These are phyloP conservation scores for Lepeophtheirus salmonis DNA, from an alignment of 1,140 invertebrate species.

Conservation along the genomic window DNA sequence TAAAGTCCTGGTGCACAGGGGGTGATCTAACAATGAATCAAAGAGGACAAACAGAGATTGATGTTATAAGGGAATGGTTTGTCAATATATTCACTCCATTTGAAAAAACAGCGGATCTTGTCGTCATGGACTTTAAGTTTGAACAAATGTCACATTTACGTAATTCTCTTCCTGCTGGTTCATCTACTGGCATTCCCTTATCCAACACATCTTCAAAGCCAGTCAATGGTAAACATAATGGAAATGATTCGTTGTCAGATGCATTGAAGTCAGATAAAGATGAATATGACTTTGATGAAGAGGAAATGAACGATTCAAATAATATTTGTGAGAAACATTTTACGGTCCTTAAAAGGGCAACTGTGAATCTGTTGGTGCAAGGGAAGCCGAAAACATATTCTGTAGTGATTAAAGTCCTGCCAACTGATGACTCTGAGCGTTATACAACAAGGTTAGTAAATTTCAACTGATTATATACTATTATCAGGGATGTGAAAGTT, in stretches of 20 bases:
- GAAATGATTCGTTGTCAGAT: not conserved
- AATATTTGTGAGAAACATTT: not conserved
- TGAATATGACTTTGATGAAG: conserved; percentile 1
- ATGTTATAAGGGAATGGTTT: conserved; percentile 8
- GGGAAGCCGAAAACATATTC: conserved; percentile 8
- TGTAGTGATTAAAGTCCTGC: conserved; percentile 5
- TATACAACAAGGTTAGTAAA: too few species aligned
- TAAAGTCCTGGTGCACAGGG: too few species aligned
- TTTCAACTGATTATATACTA: too few species aligned
- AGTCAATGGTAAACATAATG: not conserved
- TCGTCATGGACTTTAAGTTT: conserved; percentile 4
- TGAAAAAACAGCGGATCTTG: conserved; percentile 3
- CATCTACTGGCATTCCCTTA: not conserved
- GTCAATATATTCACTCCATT: conserved; percentile 4
- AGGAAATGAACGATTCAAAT: not conserved
- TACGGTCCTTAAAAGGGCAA: conserved; percentile 1
- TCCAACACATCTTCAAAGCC: not conserved
- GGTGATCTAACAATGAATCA: too few species aligned
- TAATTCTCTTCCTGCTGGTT: not conserved
- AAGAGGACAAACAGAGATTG: not conserved
- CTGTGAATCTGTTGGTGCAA: not conserved
- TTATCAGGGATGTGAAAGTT: too few species aligned
- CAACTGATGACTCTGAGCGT: not conserved
- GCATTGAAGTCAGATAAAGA: not conserved
- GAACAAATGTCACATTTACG: not conserved